Conservation (phyloP, 2,888 invertebrate genomes). For the Platynereis dumerilii region DNA sequence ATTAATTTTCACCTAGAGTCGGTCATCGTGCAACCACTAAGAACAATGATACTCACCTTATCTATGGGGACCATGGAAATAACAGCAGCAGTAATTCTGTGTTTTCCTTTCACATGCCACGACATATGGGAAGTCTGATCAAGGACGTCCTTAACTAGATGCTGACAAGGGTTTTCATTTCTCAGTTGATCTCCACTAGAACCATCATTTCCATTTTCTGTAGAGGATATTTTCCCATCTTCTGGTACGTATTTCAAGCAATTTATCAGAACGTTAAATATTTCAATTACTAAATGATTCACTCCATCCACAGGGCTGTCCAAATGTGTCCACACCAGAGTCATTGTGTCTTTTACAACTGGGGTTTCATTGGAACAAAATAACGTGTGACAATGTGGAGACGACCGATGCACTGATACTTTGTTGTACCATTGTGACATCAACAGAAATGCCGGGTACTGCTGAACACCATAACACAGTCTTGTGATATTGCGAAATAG, state of each 20-base stretch:
- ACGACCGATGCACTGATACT: neutral
- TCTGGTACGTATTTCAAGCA: neutral
- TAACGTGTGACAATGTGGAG: neutral
- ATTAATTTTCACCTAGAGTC: too few relatives aligned
- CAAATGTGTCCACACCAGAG: slow-evolving; percentile 49
- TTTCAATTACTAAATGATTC: slow-evolving; percentile 43
- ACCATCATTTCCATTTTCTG: neutral
- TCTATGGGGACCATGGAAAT: slow-evolving; percentile 42
- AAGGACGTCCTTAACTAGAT: slow-evolving; percentile 12
- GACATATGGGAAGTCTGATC: slow-evolving; percentile 38
- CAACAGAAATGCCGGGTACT: slow-evolving; percentile 24
- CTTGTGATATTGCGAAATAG: slow-evolving; percentile 4
- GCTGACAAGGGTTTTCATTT: neutral
- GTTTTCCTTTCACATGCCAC: slow-evolving; percentile 54
- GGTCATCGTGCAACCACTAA: too few relatives aligned
- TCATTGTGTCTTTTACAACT: slow-evolving; percentile 34
- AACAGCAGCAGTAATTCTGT: slow-evolving; percentile 46
- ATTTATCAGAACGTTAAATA: slow-evolving; percentile 41
- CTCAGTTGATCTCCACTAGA: neutral
- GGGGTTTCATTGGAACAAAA: neutral
- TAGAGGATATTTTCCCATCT: too few relatives aligned
- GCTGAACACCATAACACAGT: slow-evolving; percentile 14
- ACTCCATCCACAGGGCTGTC: slow-evolving; percentile 60
- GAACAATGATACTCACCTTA: slow-evolving; percentile 41
- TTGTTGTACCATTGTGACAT: slow-evolving; percentile 24